Base-by-base conservation (phyloP, 2,888 invertebrate species). In the Anticlea derivata region DNA sequence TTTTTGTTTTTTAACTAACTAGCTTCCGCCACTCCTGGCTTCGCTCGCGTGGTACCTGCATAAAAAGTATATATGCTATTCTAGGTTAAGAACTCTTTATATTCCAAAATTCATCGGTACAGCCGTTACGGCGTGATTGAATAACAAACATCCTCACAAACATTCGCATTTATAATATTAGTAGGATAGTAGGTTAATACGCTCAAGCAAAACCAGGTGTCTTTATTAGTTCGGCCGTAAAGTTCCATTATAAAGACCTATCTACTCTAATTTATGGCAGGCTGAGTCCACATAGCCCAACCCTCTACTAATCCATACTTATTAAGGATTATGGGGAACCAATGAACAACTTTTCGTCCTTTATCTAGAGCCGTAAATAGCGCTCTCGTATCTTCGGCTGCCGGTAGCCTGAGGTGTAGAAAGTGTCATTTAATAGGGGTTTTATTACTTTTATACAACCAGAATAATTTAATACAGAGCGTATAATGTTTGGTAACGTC, bases 271-370 rank as follows among this genome's bases (percentile, higher is more conserved):
- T 88, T 89, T 89, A 88, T 79, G 80, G 75, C 55, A 66, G 66
- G 34, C 48, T 48, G 48, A 73, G 77, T 76, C 76, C 73, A 73
- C 68, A 67, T 38, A 70, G 78, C 78, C 80, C 76, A 72, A 35
- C 48, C 84, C 82, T 78, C 73, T 57, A 72, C 85, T 86, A 88
- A 89, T 89, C 88, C 86, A 78, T 82, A 87, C 87, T 89, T 89
- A 88, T 86, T 88, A 86, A 81, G 88, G 87, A 83, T 87, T 88
- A 89, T 88, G 82, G 87, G 66, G 74, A 86, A 86, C 84, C 85
- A 74, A 86, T 86, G 83, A 80, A 83, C 82, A 82, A 84, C 80
- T 86, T 83, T 81, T 82, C 72, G 80, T 79, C 82, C 75, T 86
- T 83, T 87, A 87, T 87, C 88, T 80, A 52, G 50, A 49, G 63